Percentiles rank a stretch among this genome's conserved stretches.
phyloP scores from a whole-genome alignment of 2,888 invertebrate species.

The Heterodera filipjevi region DNA sequence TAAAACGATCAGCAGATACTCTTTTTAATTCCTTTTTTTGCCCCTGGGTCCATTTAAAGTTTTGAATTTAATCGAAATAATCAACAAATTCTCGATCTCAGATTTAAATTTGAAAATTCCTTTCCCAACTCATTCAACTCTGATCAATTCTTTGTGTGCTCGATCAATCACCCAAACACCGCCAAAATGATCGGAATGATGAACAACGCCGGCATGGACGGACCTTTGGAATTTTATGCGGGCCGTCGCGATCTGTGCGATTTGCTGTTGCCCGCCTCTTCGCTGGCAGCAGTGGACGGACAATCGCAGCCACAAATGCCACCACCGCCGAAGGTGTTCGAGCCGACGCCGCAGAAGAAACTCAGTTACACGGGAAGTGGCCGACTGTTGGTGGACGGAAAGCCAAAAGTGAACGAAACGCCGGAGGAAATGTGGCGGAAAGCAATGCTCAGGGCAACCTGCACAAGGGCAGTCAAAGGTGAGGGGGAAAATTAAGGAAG shows the following conservation, averaged over 20 bases:
- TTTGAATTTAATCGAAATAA: too few species aligned
- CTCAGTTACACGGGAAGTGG: constrained; percentile 23
- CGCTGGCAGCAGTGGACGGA: background rate
- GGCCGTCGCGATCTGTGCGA: constrained; percentile 9
- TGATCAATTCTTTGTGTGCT: too few species aligned
- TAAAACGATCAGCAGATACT: too few species aligned
- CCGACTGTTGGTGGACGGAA: constrained; percentile 17
- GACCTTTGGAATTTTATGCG: constrained; percentile 23
- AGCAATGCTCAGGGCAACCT: constrained; percentile 25
- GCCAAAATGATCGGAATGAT: constrained; percentile 29
- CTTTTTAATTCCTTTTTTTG: too few species aligned
- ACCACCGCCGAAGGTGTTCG: background rate
- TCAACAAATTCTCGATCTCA: too few species aligned
- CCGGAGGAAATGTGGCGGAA: constrained; percentile 27
- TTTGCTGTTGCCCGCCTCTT: background rate
- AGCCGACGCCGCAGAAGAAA: constrained; percentile 14
- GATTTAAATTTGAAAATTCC: too few species aligned
- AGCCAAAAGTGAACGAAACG: constrained; percentile 19
- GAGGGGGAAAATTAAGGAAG: background rate
- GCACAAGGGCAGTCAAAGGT: constrained; percentile 26
- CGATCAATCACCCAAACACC: too few species aligned
- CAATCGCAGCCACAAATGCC: background rate
- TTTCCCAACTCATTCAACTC: too few species aligned
- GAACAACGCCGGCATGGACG: constrained; percentile 22
- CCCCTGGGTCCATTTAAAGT: too few species aligned